Conservation (phyloP, 1,140 invertebrate genomes). For the Conopomorpha cramerella region DNA sequence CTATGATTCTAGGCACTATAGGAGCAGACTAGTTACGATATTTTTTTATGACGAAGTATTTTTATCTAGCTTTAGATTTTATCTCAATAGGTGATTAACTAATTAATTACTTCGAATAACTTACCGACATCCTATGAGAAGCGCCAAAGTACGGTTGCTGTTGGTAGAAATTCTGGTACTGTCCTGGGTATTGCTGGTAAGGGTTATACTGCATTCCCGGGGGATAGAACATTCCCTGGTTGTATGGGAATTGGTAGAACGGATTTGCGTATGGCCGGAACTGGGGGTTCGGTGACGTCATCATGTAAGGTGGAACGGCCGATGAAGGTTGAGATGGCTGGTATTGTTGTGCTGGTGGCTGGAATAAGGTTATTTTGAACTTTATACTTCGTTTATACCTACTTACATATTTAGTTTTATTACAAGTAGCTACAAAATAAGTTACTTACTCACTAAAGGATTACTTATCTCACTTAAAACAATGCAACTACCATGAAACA, state of each 20-base stretch:
- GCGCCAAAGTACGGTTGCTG: slow-evolving; percentile 35
- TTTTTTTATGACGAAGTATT: no score
- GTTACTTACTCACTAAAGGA: neutral
- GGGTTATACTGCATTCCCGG: slow-evolving; percentile 21
- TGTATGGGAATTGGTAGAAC: slow-evolving; percentile 39
- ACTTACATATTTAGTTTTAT: no score
- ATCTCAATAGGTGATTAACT: no score
- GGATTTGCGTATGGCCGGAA: slow-evolving; percentile 30
- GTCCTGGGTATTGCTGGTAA: slow-evolving; percentile 30
- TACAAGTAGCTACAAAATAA: neutral
- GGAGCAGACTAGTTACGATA: no score
- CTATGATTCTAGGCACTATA: neutral
- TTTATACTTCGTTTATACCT: no score
- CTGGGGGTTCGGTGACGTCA: slow-evolving; percentile 16
- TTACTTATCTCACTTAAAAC: neutral
- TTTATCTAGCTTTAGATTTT: no score
- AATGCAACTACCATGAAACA: neutral
- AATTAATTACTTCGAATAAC: slow-evolving; percentile 10
- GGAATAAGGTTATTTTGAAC: neutral
- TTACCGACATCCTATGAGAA: slow-evolving; percentile 46
- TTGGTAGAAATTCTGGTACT: slow-evolving; percentile 31
- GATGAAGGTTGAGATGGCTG: slow-evolving; percentile 24
- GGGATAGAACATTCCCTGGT: slow-evolving; percentile 21
- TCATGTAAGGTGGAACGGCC: slow-evolving; percentile 22
- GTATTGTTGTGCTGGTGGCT: slow-evolving; percentile 3